Base-by-base conservation (phyloP, 2,888 invertebrate genomes). In the Galerucella calmariensis region DNA sequence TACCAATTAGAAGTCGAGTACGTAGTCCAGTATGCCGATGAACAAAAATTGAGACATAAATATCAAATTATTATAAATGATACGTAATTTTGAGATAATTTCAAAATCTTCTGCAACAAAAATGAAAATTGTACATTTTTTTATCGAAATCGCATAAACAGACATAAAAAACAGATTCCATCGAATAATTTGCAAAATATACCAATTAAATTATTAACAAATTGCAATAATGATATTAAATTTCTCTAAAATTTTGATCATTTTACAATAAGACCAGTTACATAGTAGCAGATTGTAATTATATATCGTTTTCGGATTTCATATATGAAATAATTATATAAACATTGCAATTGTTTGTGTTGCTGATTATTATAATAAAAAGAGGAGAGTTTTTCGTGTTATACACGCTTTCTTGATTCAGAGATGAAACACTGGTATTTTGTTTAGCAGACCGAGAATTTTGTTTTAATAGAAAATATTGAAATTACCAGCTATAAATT, bases 381-480 rank as follows among this genome's bases (percentile, higher is more conserved):
- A 78, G 79, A 80, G 78, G 78, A 82, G 80, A 78, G 79, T 77
- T 75, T 48, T 74, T 77, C 77, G 79, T 77, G 81, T 78, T 78
- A 80, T 82, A 76, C 82, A 84, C 84, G 84, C 84, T 84, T 84
- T 84, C 84, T 84, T 83, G 83, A 83, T 84, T 83, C 80, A 69
- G 81, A 84, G 84, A 84, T 84, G 84, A 83, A 84, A 82, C 83
- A 81, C 78, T 70, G 75, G 75, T 70, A 75, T 73, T 79, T 74
- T 77, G 73, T 78, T 76, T 79, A 79, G 71, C 79, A 79, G 79
- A 82, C 80, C 82, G 79, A 74, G 78, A 75, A 76, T 79, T 79
- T 78, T 67, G 75, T 77, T 78, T 41, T 75, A 78, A 79, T 79
- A 79, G 79, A 79, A 79, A 79, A 79, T 79, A 79, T 79, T 75